Conservation (phyloP, 1,140 invertebrate species). For the Ceratina australensis region DNA sequence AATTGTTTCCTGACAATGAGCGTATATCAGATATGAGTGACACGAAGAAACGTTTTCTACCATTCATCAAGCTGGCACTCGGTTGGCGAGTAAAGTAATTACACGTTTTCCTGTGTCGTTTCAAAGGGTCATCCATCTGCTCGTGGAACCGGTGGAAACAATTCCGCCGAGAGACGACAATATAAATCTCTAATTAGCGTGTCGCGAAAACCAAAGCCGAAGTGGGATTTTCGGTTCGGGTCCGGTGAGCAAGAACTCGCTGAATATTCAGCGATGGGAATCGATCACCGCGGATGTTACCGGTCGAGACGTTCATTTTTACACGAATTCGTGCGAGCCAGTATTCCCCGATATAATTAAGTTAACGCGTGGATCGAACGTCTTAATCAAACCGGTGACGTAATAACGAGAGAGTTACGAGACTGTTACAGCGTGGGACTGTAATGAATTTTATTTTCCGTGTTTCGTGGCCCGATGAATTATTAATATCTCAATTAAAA, state of each 20-base stretch:
- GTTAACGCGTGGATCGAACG: neutral
- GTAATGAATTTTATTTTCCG: neutral
- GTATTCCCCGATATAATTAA: neutral
- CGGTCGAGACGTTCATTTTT: neutral
- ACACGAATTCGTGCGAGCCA: neutral
- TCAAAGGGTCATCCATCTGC: constrained; percentile 57
- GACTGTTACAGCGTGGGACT: neutral
- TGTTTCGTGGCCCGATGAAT: constrained; percentile 3
- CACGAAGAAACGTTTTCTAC: constrained; percentile 65
- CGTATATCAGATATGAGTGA: constrained; percentile 64
- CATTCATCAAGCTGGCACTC: constrained; percentile 65
- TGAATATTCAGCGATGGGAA: constrained; percentile 35
- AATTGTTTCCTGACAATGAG: constrained; percentile 65
- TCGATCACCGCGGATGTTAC: no score
- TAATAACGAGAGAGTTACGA: neutral
- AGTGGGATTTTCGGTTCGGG: no score
- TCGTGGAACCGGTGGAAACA: constrained; percentile 40
- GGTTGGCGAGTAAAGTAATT: constrained; percentile 59
- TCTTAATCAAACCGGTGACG: constrained; percentile 3
- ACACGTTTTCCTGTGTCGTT: constrained; percentile 65
- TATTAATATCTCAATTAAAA: constrained; percentile 42
- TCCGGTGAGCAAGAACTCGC: neutral
- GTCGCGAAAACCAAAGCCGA: neutral
- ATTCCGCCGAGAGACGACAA: constrained; percentile 23
- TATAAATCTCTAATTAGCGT: constrained; percentile 46